Base-by-base conservation (phyloP, 2,888 invertebrate species). In the Orthonychiurus folsomi region DNA sequence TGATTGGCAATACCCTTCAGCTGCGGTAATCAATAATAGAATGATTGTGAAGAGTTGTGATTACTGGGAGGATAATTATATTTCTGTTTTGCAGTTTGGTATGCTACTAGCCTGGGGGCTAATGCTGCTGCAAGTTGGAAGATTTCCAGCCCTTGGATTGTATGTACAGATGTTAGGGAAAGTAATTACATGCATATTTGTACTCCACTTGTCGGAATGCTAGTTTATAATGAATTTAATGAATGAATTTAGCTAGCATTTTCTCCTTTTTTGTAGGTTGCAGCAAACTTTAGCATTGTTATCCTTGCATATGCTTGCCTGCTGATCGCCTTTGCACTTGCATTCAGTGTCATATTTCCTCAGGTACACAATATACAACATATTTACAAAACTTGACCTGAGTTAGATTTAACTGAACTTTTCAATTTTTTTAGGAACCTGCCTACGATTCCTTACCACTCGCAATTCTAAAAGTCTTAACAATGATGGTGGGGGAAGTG, bases 311-410 rank as follows among this genome's bases (percentile, higher is more conserved):
- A 90, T 75, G 87, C 88, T 0, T 90, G 90, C 74, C 83, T 91
- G 67, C 77, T 91, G 47, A 86, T 91, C 47, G 91, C 90, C 0
- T 91, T 91, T 74, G 89, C 89, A 0, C 87, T 90, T 63, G 89
- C 89, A 75, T 91, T 91, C 75, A 89, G 89, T 77, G 89, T 91
- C 0, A 87, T 91, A 75, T 91, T 90, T 76, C 89, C 89, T 47
- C 68, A 66, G 37, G 70, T 72, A 67, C 61, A 58, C 50, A 2
- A 1, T 15, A n/a, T n/a, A n/a, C 47, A 9, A 57, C 18, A 57
- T 9, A 20, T 5, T 24, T 56, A 15, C 15, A 52, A 52, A 52
- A 21, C 5, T 12, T 5, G 52, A 37, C 15, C 15, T 5, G 9
- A 5, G 37, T 37, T 37, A 9, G 5, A 37, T 37, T 37, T 37